Evolutionary conservation across 2,797 vertebrate species (phyloP), one percentile per base, ranked within the genome.

Genomic region (Limnodromus scolopaceus): DNA sequence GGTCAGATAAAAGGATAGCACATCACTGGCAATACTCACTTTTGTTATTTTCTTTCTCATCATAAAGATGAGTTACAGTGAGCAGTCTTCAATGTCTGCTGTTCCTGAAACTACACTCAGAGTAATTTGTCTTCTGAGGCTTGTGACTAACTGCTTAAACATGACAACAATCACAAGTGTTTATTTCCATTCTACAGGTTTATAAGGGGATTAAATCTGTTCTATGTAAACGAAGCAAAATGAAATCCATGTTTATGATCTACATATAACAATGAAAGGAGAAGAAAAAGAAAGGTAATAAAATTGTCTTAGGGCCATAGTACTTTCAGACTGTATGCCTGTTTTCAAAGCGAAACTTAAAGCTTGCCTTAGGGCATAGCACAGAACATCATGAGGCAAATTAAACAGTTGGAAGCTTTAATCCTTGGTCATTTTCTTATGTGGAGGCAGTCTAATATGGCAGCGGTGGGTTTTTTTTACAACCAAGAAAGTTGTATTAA

Each of bases 171-270:
- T 84, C 80, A 70, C 49, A 81, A 93, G 76, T 3, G 7, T 79
- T 81, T 85, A 87, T 94, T 97, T 97, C 61, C 36, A 76, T 75
- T 93, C 96, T 85, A 85, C 57, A 90, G 70, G 95, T 95, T 96
- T 90, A 89, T 79, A 95, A 78, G 64, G 41, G 45, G 94, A 92
- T 38, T 79, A 75, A 93, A 96, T 92, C 92, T 96, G 64, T 46
- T 93, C 89, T 87, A 16, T 55, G 49, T 93, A 92, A 95, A 87
- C n/a, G 91, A 91, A 89, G 34, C 14, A 92, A 81, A 66, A 96
- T 81, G 43, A 81, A 92, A 94, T 95, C 85, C n/a, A 38, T 80
- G 25, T 92, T 94, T 94, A 95, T 85, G 69, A 78, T 61, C 60
- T 34, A 74, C 27, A 36, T 66, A 74, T 71, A 78, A 91, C 93